phyloP scores from a whole-genome alignment of 2,113 vertebrate genomes.

The Todiramphus saurophagus region DNA sequence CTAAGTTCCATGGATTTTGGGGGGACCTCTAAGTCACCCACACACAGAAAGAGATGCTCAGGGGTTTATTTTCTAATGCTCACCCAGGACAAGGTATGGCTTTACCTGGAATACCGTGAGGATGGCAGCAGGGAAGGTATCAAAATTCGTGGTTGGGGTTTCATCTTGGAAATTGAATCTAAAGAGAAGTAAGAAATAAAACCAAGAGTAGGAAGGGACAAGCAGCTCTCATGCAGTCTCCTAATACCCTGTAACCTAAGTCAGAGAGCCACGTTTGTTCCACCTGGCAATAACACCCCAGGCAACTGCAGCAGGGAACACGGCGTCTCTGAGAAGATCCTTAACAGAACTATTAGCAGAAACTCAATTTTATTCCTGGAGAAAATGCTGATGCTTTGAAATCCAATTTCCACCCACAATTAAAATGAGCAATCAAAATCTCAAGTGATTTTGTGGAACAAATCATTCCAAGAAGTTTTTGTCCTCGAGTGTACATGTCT shows the following conservation, averaged over 20 bases:
- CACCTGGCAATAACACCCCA: background rate
- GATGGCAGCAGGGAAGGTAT: constrained; percentile 96
- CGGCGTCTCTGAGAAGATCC: background rate
- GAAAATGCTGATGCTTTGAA: background rate
- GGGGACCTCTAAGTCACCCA: background rate
- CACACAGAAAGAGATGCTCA: background rate
- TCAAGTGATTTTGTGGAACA: background rate
- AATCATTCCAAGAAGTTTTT: background rate
- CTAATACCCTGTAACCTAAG: background rate
- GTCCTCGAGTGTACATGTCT: background rate
- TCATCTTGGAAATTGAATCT: constrained; percentile 96
- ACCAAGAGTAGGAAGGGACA: background rate
- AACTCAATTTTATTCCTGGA: background rate
- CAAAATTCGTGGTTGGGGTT: constrained; percentile 95
- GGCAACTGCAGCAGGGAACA: background rate
- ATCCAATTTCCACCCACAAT: background rate
- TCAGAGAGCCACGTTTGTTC: background rate
- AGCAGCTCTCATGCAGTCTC: background rate
- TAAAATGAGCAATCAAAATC: background rate
- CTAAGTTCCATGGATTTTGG: background rate
- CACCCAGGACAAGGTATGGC: background rate
- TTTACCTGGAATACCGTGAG: constrained; percentile 98
- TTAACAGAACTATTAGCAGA: background rate
- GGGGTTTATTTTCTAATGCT: background rate
- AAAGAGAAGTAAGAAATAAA: background rate